Conservation (phyloP, 2,888 invertebrate genomes). For the Labia minor region DNA sequence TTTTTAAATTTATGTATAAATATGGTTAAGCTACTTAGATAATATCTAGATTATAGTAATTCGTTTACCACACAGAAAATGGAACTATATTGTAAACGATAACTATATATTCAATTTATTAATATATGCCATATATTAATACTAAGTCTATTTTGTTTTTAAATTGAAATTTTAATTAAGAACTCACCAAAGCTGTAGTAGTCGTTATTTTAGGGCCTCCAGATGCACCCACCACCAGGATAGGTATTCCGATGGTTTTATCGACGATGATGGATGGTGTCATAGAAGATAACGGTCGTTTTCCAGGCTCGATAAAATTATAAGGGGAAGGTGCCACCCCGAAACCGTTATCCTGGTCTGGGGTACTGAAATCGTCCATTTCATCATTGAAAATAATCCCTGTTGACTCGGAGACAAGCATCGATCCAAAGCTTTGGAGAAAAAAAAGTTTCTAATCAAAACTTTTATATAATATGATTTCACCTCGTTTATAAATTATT, state of each 20-base stretch:
- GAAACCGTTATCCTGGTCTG: constrained; percentile 52
- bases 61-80: too few species aligned
- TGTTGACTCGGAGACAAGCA: constrained; percentile 57
- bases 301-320: constrained; percentile 71
- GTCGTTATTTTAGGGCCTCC: constrained; percentile 47
- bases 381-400: constrained; percentile 78
- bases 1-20: too few species aligned
- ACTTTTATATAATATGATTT: too few species aligned
- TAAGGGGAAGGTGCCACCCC: constrained; percentile 69
- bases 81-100: too few species aligned
- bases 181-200: constrained; percentile 33
- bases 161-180: too few species aligned
- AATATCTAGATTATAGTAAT: too few species aligned
- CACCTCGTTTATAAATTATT: too few species aligned
- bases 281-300: constrained; percentile 85
- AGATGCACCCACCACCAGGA: constrained; percentile 37
- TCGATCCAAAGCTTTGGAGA: constrained; percentile 66
- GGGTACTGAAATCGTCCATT: constrained; percentile 81
- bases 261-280: constrained; percentile 68
- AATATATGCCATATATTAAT: too few species aligned
- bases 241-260: constrained; percentile 44
- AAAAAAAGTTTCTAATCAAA: too few species aligned
- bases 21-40: too few species aligned
- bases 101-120: too few species aligned
- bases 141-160: too few species aligned